phyloP scores from a whole-genome alignment of 2,797 vertebrate genomes.

The Coregonus sp. region DNA sequence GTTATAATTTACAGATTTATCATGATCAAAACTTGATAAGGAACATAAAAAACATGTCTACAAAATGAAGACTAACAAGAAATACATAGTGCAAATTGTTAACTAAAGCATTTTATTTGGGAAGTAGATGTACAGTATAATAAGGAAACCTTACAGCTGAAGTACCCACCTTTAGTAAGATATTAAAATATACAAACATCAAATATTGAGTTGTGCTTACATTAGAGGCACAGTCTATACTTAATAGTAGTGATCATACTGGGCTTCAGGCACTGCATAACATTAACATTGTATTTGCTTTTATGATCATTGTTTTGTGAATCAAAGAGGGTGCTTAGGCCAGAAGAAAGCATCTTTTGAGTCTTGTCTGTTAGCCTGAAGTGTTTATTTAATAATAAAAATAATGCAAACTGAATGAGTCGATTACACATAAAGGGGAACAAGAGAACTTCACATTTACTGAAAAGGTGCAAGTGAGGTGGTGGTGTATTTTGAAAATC shows the following conservation, averaged over 20 bases:
- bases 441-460: conserved; percentile 21
- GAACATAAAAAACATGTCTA: conserved; percentile 31
- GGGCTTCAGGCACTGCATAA: conserved; percentile 8
- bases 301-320: conserved; percentile 20
- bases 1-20: not conserved
- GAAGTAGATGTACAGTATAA: conserved; percentile 49
- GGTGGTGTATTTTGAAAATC: conserved; percentile 36
- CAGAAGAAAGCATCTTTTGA: conserved; percentile 19
- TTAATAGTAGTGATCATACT: conserved; percentile 12
- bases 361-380: conserved; percentile 28
- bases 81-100: conserved; percentile 63
- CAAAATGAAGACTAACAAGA: conserved; percentile 56
- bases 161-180: conserved; percentile 59
- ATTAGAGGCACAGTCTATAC: conserved; percentile 39
- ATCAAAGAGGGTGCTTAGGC: conserved; percentile 9
- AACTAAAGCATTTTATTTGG: conserved; percentile 66
- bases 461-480: conserved; percentile 22
- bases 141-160: conserved; percentile 33
- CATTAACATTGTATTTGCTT: conserved; percentile 16
- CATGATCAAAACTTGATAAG: conserved; percentile 4
- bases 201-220: conserved; percentile 23
- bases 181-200: conserved; percentile 33
- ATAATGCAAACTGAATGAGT: conserved; percentile 37
- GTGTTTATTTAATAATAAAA: conserved; percentile 36
- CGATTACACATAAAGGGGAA: conserved; percentile 34